Percentiles rank a stretch among this genome's conserved stretches.
Evolutionary conservation across 1,140 invertebrate species (phyloP).

Genomic region (Ptiloglossa arizonensis): DNA sequence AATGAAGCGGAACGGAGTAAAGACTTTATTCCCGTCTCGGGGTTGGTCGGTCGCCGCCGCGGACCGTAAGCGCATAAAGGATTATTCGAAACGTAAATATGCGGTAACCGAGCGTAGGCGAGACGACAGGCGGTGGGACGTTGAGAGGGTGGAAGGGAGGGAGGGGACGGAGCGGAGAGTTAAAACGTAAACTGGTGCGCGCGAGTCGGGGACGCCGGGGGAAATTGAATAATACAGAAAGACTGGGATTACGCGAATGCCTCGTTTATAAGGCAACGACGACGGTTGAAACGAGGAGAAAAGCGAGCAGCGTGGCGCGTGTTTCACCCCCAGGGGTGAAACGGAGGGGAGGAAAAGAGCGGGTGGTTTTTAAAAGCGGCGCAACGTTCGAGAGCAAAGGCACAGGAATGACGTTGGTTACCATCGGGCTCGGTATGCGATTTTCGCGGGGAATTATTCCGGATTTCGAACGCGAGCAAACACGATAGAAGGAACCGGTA

Average conservation of each 20-base stretch:
- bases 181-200: no score
- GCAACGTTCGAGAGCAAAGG: background rate
- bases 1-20: conserved; percentile 27
- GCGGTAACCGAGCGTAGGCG: background rate
- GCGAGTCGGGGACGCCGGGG: background rate
- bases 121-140: fast-evolving
- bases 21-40: conserved; percentile 28
- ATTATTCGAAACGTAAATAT: conserved; percentile 33
- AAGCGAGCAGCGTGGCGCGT: background rate
- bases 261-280: conserved; percentile 18
- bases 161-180: no score
- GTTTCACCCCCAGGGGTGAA: no score
- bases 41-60: background rate
- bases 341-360: no score
- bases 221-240: conserved; percentile 38
- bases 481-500: no score
- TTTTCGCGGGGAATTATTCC: background rate
- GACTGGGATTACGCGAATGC: conserved; percentile 20
- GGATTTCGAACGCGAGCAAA: no score
- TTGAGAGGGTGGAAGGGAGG: no score
- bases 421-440: no score
- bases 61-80: background rate
- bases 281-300: background rate
- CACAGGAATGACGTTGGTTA: background rate
- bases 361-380: background rate